Evolutionary conservation across 2,888 invertebrate genomes (phyloP), one percentile per base, ranked within the genome.

Genomic region (Stratiomys singularior): DNA sequence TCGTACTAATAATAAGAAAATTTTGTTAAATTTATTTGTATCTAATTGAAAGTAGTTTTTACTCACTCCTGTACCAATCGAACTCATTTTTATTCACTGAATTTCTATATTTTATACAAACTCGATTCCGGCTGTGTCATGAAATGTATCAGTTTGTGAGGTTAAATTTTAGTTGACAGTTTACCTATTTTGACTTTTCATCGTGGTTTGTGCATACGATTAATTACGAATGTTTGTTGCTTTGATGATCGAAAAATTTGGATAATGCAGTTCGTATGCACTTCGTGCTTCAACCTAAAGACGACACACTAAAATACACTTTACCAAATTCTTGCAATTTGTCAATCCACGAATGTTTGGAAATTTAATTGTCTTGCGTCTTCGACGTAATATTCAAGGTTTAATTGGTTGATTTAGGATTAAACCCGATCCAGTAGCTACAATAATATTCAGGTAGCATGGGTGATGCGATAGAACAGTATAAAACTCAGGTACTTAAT

Each of bases 11-110:
- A 90, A 13, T 2, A 23, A 3, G 46, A 46, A 47, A 15, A 3
- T 23, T 56, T 9, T 84, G 67, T 47, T 27, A 52, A 60, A 3
- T 64, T 52, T 67, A 44, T 9, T 52, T 56, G 27, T 21, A 5
- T 11, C 30, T 78, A 77, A 76, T 60, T 52, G 23, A 18, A 66
- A 66, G 46, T 27, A 76, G 60, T 77, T 13, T 71, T 52, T 85
- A 92, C 93, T 92, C 92, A 96, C 96, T 82, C 97, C 97, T 81
- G 97, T 97, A 82, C 97, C 97, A 85, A 97, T 97, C 28, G 97
- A 97, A 91, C 96, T 97, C 96, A 97, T 96, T 82, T 85, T 90
- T 11, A 4, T 58, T 74, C 28, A 37, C 23, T 25, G 47, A 47
- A 69, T 46, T 69, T 7, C 21, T n/a, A 25, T 23, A 30, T n/a